These are phyloP conservation scores for Drepana falcataria DNA, from an alignment of 2,888 invertebrate genomes.

Conservation along the genomic window DNA sequence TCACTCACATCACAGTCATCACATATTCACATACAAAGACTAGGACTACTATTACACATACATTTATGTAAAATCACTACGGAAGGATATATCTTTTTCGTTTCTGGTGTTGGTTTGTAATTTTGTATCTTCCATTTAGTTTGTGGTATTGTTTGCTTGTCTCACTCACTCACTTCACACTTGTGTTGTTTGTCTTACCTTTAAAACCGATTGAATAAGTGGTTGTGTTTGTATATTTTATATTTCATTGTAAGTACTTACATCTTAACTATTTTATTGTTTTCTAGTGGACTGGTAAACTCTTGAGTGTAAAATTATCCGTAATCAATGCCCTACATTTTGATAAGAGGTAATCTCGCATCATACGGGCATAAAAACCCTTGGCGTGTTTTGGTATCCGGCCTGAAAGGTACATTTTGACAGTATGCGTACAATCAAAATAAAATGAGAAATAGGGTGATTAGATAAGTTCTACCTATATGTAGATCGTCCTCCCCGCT, in stretches of 20 bases:
- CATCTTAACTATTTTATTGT: slow-evolving; percentile 1
- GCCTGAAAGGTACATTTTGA: slow-evolving; percentile 84
- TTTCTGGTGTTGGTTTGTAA: too few species aligned
- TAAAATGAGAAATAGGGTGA: slow-evolving; percentile 28
- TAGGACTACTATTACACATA: too few species aligned
- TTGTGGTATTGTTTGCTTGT: too few species aligned
- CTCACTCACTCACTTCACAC: too few species aligned
- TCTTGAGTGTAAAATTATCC: slow-evolving; percentile 34
- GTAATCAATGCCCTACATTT: slow-evolving; percentile 91
- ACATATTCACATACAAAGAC: too few species aligned
- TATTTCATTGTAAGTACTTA: neutral
- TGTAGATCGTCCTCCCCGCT: slow-evolving; percentile 3
- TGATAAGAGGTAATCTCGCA: slow-evolving; percentile 92
- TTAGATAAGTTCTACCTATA: neutral
- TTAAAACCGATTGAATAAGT: too few species aligned
- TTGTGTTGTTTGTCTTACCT: too few species aligned
- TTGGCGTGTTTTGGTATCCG: slow-evolving; percentile 92
- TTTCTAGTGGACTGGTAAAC: neutral
- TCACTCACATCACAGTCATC: too few species aligned
- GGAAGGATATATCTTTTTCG: too few species aligned
- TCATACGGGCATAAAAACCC: slow-evolving; percentile 92
- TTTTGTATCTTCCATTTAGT: too few species aligned
- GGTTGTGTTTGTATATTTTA: neutral
- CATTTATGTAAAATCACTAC: too few species aligned
- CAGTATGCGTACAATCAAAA: slow-evolving; percentile 15